phyloP scores from a whole-genome alignment of 2,888 invertebrate genomes.

The Onchidella celtica region DNA sequence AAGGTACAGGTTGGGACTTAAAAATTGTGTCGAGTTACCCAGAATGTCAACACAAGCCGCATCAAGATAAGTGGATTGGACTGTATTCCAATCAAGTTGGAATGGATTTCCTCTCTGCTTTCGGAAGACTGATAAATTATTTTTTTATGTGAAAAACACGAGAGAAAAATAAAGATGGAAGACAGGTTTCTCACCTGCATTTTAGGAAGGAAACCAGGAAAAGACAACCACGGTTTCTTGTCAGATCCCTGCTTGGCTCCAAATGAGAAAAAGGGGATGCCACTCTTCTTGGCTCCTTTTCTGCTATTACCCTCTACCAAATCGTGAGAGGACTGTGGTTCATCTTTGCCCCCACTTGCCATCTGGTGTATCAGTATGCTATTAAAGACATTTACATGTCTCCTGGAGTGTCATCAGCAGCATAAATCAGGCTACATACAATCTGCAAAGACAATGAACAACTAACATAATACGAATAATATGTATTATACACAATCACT shows the following conservation, averaged over 20 bases:
- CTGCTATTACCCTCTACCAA: background rate
- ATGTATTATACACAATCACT: no score
- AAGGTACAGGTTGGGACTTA: no score
- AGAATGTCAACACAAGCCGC: no score
- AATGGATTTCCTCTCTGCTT: no score
- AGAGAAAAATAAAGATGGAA: no score
- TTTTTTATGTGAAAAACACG: background rate
- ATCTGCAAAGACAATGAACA: no score
- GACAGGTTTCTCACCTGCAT: conserved; percentile 42
- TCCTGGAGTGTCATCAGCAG: no score
- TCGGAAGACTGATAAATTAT: background rate
- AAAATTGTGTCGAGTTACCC: no score
- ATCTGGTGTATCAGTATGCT: background rate
- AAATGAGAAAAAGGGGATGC: conserved; percentile 8
- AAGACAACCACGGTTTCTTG: conserved; percentile 25
- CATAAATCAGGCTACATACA: no score
- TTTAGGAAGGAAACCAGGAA: conserved; percentile 41
- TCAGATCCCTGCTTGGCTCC: conserved; percentile 17
- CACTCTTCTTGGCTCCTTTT: conserved; percentile 5
- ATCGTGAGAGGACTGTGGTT: background rate
- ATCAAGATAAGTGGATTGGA: no score
- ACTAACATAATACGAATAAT: no score
- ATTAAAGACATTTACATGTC: background rate
- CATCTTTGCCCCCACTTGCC: conserved; percentile 20
- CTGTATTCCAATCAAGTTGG: no score